Percentiles rank a stretch among this genome's conserved stretches.
Evolutionary conservation across 2,888 invertebrate species (phyloP).

Genomic region (Osedax fenrisi): DNA sequence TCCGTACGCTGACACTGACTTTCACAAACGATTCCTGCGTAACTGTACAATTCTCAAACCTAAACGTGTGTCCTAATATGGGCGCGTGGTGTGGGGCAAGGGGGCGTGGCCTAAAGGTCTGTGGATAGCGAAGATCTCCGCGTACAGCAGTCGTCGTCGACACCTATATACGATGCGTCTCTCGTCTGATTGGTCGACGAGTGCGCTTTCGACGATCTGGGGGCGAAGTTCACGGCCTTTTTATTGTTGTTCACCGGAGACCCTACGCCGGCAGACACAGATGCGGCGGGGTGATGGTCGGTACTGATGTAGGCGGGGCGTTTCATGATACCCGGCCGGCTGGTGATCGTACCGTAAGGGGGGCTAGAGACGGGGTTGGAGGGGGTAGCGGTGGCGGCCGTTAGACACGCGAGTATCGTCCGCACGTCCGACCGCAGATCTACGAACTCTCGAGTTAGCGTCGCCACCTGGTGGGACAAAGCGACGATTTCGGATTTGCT

Average conservation of each 20-base stretch:
- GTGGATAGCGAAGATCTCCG: neutral
- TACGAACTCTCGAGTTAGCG: neutral
- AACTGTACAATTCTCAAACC: no score
- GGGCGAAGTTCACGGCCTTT: neutral
- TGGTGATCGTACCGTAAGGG: no score
- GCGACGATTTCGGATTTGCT: neutral
- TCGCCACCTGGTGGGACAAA: neutral
- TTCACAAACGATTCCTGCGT: no score
- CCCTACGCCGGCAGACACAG: neutral
- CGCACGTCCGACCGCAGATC: neutral
- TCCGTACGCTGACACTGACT: no score
- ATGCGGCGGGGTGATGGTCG: neutral
- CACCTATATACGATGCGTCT: no score
- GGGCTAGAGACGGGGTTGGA: neutral
- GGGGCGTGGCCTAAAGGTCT: neutral
- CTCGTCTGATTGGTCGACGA: no score
- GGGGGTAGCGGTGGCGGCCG: neutral
- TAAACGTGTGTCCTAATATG: neutral
- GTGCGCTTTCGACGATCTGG: neutral
- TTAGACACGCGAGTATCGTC: neutral
- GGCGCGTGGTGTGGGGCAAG: neutral
- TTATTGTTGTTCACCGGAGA: neutral
- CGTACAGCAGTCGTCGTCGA: neutral
- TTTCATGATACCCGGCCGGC: neutral
- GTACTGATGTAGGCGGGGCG: neutral